Evolutionary conservation across 2,888 invertebrate genomes (phyloP), one percentile per base, ranked within the genome.

Genomic region (Toxonevra muliebris): DNA sequence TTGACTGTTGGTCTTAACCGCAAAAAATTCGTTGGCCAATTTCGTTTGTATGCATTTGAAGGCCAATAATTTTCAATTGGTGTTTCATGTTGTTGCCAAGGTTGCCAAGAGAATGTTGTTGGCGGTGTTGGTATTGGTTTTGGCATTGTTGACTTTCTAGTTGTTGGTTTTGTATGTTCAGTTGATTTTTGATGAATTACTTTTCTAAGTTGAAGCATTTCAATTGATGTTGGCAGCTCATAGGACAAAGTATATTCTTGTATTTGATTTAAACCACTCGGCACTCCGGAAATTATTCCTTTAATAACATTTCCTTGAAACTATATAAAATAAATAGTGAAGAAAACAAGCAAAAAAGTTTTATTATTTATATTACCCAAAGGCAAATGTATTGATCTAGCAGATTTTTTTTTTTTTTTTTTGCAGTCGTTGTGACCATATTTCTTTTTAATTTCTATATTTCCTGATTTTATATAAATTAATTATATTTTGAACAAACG

Each of bases 221-320:
- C 71, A 9, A 76, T 30, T 1, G 75, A 70, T 15, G 72, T 73
- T 0, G 84, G 84, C 63, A 84, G 57, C 2, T 77, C 77, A 69
- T 85, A 84, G 61, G 73, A 73, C 8, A 78, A 41, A 0, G 80
- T 80, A 7, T 72, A 60, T 71, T 84, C 85, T 1, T 12, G 70
- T 4, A 85, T 67, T 2, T 73, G 1, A 20, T 77, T 17, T 40
- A 83, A 62, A 0, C 85, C 84, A 30, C 73, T 74, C 2, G 84
- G 85, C n/a, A 66, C 69, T 15, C 72, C 74, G 0, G 76, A 70
- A 50, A 80, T 8, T 50, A 84, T 8, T 2, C 80, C 70, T 70
- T 84, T 85, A 1, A 78, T 79, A 52, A 71, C 71, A 17, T 75
- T 78, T 2, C 57, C 70, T 42, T 84, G 79, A 9, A 79, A 0